Base-by-base conservation (phyloP, 1,140 invertebrate species). In the Calycopis cecrops region DNA sequence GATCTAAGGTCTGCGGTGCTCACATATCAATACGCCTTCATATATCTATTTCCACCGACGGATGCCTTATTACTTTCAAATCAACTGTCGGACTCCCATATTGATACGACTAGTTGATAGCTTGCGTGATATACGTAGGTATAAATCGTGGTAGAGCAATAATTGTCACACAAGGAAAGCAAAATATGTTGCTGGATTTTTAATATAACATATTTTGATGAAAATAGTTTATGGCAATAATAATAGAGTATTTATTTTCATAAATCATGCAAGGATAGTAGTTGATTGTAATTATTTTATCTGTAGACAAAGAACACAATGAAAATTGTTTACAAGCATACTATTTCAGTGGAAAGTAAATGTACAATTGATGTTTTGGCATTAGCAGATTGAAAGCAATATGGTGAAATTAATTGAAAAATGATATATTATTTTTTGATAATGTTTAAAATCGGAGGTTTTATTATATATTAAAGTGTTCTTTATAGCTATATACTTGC, bases 11-110 rank as follows among this genome's bases (percentile, higher is more conserved):
- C 14, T 49, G 35, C 63, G 63, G 65, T 67, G 69, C 70, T 73
- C 65, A 44, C 67, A 69, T 62, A 69, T 67, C 66, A 70, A 67
- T 28, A 2, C 65, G 16, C 60, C 33, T 57, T 58, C 44, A 57
- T 70, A 71, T 67, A 61, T 63, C 57, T 72, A 69, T 16, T 44
- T 44, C 40, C 40, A 44, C 40, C 40, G 40, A 44, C 16, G 40
- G 40, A 44, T 44, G 40, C 40, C 40, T 44, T 44, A 44, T 44
- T 44, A 44, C 40, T 44, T 44, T 44, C 16, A 44, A 37, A 44
- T 44, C 9, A 12, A 9, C 17, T 9, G 40, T 9, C 14, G 40
- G 40, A 44, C 40, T 18, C 6, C 21, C 21, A 28, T 6, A 37
- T 37, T 37, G 35, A 17, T 14, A 44, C 16, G 14, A 16, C 40